A percentile compares a stretch with the other conserved stretches of the same genome.
Evolutionary conservation across 2,888 invertebrate species (phyloP).

Genomic region (Eristalis pertinax): DNA sequence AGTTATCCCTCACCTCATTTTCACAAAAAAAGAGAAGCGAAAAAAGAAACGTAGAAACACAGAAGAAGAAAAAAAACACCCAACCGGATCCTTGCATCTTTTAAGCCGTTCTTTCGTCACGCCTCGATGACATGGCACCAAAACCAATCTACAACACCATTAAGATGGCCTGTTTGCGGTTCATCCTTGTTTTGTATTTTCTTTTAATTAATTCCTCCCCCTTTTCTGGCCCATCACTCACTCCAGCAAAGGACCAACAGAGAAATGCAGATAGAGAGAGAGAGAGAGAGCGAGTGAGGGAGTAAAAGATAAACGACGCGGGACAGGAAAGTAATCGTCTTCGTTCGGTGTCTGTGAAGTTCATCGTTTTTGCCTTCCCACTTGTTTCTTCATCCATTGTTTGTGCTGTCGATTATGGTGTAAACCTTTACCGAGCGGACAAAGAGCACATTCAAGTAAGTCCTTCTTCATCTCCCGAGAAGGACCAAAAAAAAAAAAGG

Average conservation of each 20-base stretch:
- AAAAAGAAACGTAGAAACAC: neutral
- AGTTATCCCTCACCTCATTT: conserved; percentile 26
- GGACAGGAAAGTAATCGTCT: conserved; percentile 51
- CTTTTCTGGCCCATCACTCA: neutral
- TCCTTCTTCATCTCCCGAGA: conserved; percentile 10
- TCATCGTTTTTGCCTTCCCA: neutral
- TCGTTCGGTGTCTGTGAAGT: conserved; percentile 46
- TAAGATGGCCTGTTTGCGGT: conserved; percentile 13
- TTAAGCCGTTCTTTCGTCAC: conserved; percentile 39
- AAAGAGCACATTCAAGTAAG: conserved; percentile 37
- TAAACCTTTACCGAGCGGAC: conserved; percentile 44
- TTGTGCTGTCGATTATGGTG: conserved; percentile 55
- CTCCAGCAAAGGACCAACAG: neutral
- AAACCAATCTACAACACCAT: conserved; percentile 36
- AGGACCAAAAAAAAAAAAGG: conserved; percentile 8
- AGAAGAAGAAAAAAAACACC: neutral
- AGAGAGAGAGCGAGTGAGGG: neutral
- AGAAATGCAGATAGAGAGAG: neutral
- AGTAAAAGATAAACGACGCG: conserved; percentile 42
- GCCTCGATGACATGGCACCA: conserved; percentile 8
- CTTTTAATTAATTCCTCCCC: conserved; percentile 51
- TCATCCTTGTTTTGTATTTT: conserved; percentile 47
- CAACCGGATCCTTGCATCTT: conserved; percentile 23
- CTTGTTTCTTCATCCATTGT: conserved; percentile 35
- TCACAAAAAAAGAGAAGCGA: neutral